Percentiles rank a stretch among this genome's conserved stretches.
Evolutionary conservation across 2,113 vertebrate species (phyloP).

Genomic region (Grantiella picta): DNA sequence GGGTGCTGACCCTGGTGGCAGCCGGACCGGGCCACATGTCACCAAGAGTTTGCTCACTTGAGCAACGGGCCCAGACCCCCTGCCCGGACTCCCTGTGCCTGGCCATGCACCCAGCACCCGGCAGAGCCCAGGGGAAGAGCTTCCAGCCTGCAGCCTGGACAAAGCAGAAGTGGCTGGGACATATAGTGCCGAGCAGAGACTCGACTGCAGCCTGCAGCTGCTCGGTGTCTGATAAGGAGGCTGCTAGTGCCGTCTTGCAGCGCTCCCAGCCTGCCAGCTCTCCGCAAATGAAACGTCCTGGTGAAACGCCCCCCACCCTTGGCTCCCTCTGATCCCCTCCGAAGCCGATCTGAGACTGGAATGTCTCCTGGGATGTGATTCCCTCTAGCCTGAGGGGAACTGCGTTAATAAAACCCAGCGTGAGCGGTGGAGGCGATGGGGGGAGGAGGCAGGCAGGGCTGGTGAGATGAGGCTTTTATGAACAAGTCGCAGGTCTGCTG

Average conservation of each 20-base stretch:
- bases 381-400: slow-evolving; percentile 46
- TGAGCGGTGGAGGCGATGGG: background rate
- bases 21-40: background rate
- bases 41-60: rapidly evolving
- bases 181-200: background rate
- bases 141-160: background rate
- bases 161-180: background rate
- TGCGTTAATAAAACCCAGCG: background rate
- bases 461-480: background rate
- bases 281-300: background rate
- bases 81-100: background rate
- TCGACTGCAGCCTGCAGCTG: background rate
- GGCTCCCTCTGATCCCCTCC: slow-evolving; percentile 37
- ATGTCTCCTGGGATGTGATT: slow-evolving; percentile 51
- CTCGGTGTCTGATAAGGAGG: background rate
- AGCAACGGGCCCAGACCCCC: too few species aligned
- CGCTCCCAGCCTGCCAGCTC: background rate
- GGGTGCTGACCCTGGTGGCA: background rate
- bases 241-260: slow-evolving; percentile 35
- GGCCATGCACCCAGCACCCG: rapidly evolving
- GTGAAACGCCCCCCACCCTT: slow-evolving; percentile 27
- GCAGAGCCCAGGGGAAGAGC: background rate
- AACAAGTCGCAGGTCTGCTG: slow-evolving; percentile 7
- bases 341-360: slow-evolving; percentile 25
- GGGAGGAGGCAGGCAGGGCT: slow-evolving; percentile 28